phyloP scores from a whole-genome alignment of 53 echinoderm and acorn worm species.

The Henricia sp. region DNA sequence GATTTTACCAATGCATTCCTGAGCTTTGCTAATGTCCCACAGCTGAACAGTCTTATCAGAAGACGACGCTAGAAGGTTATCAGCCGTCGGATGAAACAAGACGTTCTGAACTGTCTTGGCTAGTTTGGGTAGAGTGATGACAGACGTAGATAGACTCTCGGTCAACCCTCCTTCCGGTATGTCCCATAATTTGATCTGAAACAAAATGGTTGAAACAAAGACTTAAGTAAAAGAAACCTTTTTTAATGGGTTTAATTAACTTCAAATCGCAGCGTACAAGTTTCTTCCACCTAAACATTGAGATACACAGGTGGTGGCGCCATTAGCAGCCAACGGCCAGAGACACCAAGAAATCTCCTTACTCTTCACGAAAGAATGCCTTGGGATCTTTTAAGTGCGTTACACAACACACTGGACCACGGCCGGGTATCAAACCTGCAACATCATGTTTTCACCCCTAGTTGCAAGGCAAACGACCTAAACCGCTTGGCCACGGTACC shows the following conservation, averaged over 20 bases:
- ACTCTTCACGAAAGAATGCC: background rate
- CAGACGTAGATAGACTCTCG: conserved; percentile 69
- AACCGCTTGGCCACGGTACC: no score
- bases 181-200: conserved; percentile 89
- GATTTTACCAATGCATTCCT: conserved; percentile 85
- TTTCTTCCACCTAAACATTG: no score
- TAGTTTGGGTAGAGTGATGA: conserved; percentile 71
- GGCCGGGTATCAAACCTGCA: no score
- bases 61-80: conserved; percentile 70
- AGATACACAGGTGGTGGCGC: no score
- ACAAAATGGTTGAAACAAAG: background rate
- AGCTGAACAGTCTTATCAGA: conserved; percentile 72
- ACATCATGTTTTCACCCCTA: no score
- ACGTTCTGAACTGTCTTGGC: conserved; percentile 78
- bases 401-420: no score
- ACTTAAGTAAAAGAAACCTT: no score
- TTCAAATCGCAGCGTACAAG: no score
- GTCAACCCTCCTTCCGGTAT: conserved; percentile 86
- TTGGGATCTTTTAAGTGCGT: no score
- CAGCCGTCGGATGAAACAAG: conserved; percentile 86
- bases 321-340: no score
- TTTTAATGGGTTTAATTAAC: no score
- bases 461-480: no score
- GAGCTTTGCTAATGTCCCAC: conserved; percentile 73
- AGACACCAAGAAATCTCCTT: background rate